Evolutionary conservation across 2,888 invertebrate species (phyloP), one percentile per base, ranked within the genome.

Genomic region (Melanophora roralis): DNA sequence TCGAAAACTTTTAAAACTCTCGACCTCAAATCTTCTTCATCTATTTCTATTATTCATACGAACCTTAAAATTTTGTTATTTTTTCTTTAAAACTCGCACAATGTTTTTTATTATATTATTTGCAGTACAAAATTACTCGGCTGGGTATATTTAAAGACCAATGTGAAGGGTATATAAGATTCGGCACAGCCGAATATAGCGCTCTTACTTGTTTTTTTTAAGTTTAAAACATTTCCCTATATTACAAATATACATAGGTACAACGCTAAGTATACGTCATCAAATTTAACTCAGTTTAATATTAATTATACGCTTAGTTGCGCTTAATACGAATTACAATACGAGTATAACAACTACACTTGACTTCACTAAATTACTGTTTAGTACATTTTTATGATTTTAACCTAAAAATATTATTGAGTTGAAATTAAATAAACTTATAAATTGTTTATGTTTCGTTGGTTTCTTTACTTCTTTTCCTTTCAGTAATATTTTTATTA

Each of bases 261-360:
- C 9, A n/a, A 12, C 16, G 27, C n/a, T 7, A 19, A 23, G 34
- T 16, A 49, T 36, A 40, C 23, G 23, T 40, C 3, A 27, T 27
- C 3, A 27, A 6, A 27, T 19, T n/a, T 7, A 7, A 21, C 16
- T 32, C 43, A 60, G 49, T 53, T 47, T 47, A 53, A 62, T 55
- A 64, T 73, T 71, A 73, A 73, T 73, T 65, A 73, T 65, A 73
- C 65, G 73, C 64, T 47, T 19, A 49, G 55, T 21, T 65, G 64
- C 16, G 64, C 38, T 40, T 7, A 27, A 73, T n/a, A 64, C 0
- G 36, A 64, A 55, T 57, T 55, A 36, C 23, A 38, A 40, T 19
- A 36, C 36, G 16, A 64, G 53, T 49, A 49, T 47, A 64, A 73
- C n/a, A 64, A 55, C 62, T 55, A 34, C 23, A 38, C 43, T 72